phyloP scores from a whole-genome alignment of 2,113 vertebrate species.

The Planiliza haematocheilus region DNA sequence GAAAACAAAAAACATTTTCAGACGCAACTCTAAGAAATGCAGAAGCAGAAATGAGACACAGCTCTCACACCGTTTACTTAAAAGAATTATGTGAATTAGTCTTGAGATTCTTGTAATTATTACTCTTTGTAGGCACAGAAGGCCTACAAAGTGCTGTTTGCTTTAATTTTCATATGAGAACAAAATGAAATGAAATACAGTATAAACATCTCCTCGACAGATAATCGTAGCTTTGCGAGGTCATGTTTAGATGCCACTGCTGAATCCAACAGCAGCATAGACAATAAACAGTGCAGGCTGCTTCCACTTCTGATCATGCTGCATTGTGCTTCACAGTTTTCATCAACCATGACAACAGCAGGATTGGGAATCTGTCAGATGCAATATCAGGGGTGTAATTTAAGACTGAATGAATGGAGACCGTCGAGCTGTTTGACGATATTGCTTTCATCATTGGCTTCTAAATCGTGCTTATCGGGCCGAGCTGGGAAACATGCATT shows the following conservation, averaged over 20 bases:
- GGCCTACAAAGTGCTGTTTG: no score
- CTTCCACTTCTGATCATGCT: constrained; percentile 15
- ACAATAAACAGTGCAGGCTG: constrained; percentile 3
- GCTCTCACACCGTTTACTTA: no score
- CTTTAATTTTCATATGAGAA: background rate
- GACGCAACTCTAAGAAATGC: background rate
- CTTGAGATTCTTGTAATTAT: background rate
- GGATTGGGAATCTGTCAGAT: constrained; percentile 48
- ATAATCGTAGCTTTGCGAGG: constrained; percentile 4
- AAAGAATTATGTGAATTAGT: background rate
- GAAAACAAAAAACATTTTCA: constrained; percentile 36
- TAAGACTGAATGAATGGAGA: constrained; percentile 38
- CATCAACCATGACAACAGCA: constrained; percentile 49
- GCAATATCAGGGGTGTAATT: constrained; percentile 46
- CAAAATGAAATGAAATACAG: no score
- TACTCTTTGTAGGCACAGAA: background rate
- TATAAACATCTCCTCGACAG: constrained; percentile 9
- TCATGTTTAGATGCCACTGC: constrained; percentile 19
- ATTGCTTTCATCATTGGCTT: constrained; percentile 44
- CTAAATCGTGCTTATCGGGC: constrained; percentile 18
- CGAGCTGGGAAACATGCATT: constrained; percentile 13
- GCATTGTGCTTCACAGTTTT: constrained; percentile 50
- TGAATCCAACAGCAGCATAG: background rate
- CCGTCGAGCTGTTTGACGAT: constrained; percentile 25
- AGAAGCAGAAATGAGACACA: background rate